These are phyloP conservation scores for Equus quagga DNA, from an alignment of 2,113 vertebrate genomes.

Conservation along the genomic window DNA sequence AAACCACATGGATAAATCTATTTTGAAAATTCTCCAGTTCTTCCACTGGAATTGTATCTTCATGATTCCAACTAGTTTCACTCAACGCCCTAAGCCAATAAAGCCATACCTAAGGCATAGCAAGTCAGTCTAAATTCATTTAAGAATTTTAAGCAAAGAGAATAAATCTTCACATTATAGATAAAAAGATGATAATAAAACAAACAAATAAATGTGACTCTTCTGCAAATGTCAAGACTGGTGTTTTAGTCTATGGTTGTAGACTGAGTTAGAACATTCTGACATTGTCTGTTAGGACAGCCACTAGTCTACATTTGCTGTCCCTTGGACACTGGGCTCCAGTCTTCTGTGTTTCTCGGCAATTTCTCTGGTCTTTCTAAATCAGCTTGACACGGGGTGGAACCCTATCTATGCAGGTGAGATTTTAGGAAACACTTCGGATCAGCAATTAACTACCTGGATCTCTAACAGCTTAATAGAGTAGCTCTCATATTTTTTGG, in stretches of 20 bases:
- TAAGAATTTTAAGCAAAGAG: neutral
- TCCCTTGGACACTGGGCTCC: neutral
- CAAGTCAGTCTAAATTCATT: neutral
- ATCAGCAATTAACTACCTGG: neutral
- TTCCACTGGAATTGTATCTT: neutral
- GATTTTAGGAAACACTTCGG: neutral
- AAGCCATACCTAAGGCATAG: neutral
- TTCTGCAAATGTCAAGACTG: neutral
- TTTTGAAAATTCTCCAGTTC: neutral
- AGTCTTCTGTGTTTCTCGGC: neutral
- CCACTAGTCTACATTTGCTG: neutral
- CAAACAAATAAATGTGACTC: neutral
- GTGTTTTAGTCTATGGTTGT: neutral
- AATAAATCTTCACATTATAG: neutral
- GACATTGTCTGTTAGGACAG: neutral
- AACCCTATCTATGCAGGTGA: neutral
- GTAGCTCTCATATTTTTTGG: neutral
- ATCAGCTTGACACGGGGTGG: neutral
- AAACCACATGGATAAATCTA: neutral
- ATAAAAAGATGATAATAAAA: neutral
- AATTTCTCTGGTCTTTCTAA: neutral
- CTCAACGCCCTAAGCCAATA: neutral
- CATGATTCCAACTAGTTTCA: neutral
- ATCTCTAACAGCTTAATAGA: neutral
- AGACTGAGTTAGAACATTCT: neutral